Evolutionary conservation across 2,888 invertebrate species (phyloP).

Genomic region (Graphium colonna): DNA sequence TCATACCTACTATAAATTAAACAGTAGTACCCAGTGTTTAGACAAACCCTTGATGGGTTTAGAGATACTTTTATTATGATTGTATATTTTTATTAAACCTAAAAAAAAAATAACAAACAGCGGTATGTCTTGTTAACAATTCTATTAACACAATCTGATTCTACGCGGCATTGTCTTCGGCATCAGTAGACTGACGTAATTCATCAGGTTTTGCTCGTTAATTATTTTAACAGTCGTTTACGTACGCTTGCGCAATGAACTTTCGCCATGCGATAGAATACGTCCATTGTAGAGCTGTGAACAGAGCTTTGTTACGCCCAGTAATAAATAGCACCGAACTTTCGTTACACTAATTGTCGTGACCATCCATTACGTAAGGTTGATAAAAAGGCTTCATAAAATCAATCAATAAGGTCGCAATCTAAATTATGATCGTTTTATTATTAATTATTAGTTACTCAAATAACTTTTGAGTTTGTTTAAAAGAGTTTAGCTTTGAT

Average conservation of each 20-base stretch:
- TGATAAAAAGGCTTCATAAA: constrained; percentile 12
- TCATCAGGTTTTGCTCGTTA: constrained; percentile 65
- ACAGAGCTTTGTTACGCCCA: constrained; percentile 58
- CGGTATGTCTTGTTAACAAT: no score
- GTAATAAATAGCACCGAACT: constrained; percentile 48
- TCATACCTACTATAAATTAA: no score
- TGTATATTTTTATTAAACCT: no score
- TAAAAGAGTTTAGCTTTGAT: no score
- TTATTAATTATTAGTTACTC: background rate
- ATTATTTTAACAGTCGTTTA: constrained; percentile 71
- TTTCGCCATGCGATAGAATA: constrained; percentile 67
- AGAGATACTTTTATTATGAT: no score
- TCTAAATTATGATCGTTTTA: constrained; percentile 2
- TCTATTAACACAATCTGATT: constrained; percentile 24
- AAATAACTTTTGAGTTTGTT: background rate
- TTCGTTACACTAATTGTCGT: constrained; percentile 50
- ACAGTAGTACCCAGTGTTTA: no score
- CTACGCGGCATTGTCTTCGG: constrained; percentile 41
- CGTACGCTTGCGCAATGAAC: constrained; percentile 60
- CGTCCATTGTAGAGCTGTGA: constrained; percentile 64
- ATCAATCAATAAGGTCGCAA: constrained; percentile 8
- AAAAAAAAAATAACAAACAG: no score
- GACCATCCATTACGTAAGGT: constrained; percentile 40
- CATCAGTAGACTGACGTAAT: constrained; percentile 51
- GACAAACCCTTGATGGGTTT: no score